phyloP scores from a whole-genome alignment of 2,113 vertebrate genomes.

The Rhea pennata region DNA sequence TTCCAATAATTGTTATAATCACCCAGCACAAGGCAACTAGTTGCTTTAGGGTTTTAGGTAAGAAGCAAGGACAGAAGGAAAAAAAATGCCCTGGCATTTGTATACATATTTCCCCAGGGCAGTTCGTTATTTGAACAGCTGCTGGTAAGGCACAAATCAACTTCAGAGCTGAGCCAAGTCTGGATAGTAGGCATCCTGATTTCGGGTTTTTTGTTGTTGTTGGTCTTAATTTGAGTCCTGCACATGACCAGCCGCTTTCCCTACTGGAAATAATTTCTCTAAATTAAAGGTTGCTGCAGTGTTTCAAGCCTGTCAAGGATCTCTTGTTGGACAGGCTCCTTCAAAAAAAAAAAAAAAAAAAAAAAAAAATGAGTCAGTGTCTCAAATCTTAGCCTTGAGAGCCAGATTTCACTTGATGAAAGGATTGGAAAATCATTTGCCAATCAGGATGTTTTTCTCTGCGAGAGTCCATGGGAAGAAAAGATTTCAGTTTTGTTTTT shows the following conservation, averaged over 20 bases:
- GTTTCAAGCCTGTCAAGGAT: constrained; percentile 80
- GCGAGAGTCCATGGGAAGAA: constrained; percentile 18
- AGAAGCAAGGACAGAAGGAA: constrained; percentile 54
- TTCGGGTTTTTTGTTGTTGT: constrained; percentile 40
- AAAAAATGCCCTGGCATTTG: constrained; percentile 61
- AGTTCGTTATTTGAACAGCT: constrained; percentile 82
- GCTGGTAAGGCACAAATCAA: constrained; percentile 70
- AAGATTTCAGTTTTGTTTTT: neutral
- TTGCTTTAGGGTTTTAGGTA: constrained; percentile 77
- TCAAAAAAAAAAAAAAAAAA: neutral
- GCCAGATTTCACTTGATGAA: constrained; percentile 46
- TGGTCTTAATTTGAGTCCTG: constrained; percentile 65
- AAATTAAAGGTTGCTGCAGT: constrained; percentile 84
- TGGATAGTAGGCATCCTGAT: constrained; percentile 65
- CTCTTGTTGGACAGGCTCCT: constrained; percentile 60
- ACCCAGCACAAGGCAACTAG: constrained; percentile 79
- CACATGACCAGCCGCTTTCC: constrained; percentile 80
- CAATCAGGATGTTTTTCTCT: constrained; percentile 10
- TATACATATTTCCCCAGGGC: constrained; percentile 75
- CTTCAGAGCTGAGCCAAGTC: constrained; percentile 61
- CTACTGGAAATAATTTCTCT: constrained; percentile 84
- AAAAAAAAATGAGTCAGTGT: neutral
- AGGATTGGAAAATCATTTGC: constrained; percentile 61
- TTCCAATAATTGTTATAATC: constrained; percentile 88
- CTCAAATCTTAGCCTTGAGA: constrained; percentile 52